Percentiles rank a stretch among this genome's conserved stretches.
Conservation (phyloP, 2,113 vertebrate genomes). For the Mustelus asterias region DNA sequence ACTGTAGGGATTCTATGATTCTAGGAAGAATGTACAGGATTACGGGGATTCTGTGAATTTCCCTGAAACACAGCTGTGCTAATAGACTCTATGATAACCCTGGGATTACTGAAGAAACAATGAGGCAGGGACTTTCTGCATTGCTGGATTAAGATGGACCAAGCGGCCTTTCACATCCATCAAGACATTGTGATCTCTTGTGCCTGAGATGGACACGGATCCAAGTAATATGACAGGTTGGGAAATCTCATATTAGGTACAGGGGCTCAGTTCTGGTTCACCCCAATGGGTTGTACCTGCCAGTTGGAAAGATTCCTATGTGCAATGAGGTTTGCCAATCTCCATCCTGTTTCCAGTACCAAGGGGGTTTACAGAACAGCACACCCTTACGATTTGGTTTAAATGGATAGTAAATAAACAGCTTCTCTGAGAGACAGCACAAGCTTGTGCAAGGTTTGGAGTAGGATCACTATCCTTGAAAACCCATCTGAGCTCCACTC, state of each 20-base stretch:
- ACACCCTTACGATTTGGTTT: not conserved
- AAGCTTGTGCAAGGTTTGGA: not conserved
- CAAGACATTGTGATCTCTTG: not conserved
- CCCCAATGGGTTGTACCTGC: not conserved
- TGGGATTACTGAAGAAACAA: not conserved
- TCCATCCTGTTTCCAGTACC: not conserved
- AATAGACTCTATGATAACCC: not conserved
- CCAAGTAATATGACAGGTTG: not conserved
- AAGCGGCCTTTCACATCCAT: not conserved
- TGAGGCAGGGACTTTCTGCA: not conserved
- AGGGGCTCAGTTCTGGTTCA: not conserved
- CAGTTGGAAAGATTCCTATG: not conserved
- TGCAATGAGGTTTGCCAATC: not conserved
- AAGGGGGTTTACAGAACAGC: not conserved
- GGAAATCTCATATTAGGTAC: not conserved
- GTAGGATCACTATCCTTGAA: not conserved
- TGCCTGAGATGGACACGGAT: not conserved
- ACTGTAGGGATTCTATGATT: too few relatives aligned
- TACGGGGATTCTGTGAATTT: too few relatives aligned
- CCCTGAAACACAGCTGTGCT: too few relatives aligned
- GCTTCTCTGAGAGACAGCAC: not conserved
- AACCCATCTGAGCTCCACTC: not conserved
- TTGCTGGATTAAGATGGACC: not conserved
- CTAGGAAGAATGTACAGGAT: too few relatives aligned
- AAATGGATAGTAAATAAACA: not conserved